Evolutionary conservation across 2,113 vertebrate species (phyloP).

Genomic region (Prinia subflava): DNA sequence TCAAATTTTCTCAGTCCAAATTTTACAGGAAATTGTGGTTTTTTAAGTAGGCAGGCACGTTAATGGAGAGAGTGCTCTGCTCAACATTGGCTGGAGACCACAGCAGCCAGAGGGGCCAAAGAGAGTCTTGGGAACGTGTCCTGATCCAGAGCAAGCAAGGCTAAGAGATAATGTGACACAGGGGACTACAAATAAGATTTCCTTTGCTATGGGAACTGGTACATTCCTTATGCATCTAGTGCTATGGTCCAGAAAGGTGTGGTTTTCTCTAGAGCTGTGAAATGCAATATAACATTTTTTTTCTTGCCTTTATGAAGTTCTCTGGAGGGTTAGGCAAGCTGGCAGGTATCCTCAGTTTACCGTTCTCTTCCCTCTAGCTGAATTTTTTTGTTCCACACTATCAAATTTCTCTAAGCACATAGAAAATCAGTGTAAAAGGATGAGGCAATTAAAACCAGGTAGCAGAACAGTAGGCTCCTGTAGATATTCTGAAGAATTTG

Average conservation of each 20-base stretch:
- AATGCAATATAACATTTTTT: not conserved
- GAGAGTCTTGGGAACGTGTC: not conserved
- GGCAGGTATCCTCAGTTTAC: not conserved
- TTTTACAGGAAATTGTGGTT: not conserved
- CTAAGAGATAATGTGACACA: not conserved
- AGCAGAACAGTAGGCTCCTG: not conserved
- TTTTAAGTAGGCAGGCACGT: not conserved
- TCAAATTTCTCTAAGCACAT: not conserved
- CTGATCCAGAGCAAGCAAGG: not conserved
- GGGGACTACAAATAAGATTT: rapidly evolving
- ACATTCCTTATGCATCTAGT: not conserved
- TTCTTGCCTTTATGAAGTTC: not conserved
- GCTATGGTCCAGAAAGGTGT: not conserved
- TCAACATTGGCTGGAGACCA: rapidly evolving
- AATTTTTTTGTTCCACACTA: not conserved
- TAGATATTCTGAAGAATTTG: not conserved
- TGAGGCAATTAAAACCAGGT: not conserved
- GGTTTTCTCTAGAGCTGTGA: not conserved
- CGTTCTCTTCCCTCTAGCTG: not conserved
- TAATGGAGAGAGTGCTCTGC: not conserved
- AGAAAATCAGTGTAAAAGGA: not conserved
- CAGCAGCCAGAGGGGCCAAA: not conserved
- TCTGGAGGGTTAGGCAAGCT: not conserved
- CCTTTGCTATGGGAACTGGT: not conserved
- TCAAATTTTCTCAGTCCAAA: not conserved